A percentile compares a stretch with the other conserved stretches of the same genome.
Evolutionary conservation across 2,888 invertebrate genomes (phyloP).

Genomic region (Orchestes rusci): DNA sequence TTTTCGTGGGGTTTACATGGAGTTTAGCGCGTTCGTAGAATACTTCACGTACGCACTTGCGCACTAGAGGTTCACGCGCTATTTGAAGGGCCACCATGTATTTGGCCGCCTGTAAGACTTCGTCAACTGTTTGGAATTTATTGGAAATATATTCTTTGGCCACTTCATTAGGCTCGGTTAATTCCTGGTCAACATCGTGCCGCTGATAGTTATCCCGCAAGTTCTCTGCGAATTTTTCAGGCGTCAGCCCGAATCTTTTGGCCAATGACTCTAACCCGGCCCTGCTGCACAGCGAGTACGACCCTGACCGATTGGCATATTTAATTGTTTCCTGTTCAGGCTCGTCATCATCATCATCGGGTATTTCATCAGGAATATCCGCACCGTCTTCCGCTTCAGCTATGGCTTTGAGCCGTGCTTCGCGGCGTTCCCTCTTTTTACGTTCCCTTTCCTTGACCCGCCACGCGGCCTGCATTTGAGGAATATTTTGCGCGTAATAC

Average conservation of each 20-base stretch:
- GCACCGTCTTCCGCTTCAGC: slow-evolving; percentile 58
- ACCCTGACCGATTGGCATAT: slow-evolving; percentile 79
- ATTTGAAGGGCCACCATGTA: slow-evolving; percentile 94
- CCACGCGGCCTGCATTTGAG: slow-evolving; percentile 73
- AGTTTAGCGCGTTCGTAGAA: slow-evolving; percentile 85
- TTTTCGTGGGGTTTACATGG: slow-evolving; percentile 74
- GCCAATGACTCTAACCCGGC: slow-evolving; percentile 63
- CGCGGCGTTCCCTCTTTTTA: slow-evolving; percentile 48
- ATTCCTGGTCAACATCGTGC: slow-evolving; percentile 90
- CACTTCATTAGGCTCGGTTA: slow-evolving; percentile 72
- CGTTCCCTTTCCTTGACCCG: slow-evolving; percentile 58
- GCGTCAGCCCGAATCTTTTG: slow-evolving; percentile 57
- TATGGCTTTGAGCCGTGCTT: slow-evolving; percentile 45
- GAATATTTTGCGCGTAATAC: slow-evolving; percentile 81
- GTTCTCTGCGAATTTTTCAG: slow-evolving; percentile 95
- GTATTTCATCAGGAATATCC: slow-evolving; percentile 51
- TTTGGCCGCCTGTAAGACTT: slow-evolving; percentile 83
- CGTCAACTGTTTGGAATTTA: slow-evolving; percentile 50
- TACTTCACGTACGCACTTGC: slow-evolving; percentile 77
- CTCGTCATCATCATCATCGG: slow-evolving; percentile 51
- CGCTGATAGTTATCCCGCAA: slow-evolving; percentile 90
- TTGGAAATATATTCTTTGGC: slow-evolving; percentile 69
- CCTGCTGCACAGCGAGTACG: slow-evolving; percentile 80
- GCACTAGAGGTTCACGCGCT: slow-evolving; percentile 82
- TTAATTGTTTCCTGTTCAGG: slow-evolving; percentile 61